Base-by-base conservation (phyloP, 2,797 vertebrate genomes). In the Pangasius mekongensis region DNA sequence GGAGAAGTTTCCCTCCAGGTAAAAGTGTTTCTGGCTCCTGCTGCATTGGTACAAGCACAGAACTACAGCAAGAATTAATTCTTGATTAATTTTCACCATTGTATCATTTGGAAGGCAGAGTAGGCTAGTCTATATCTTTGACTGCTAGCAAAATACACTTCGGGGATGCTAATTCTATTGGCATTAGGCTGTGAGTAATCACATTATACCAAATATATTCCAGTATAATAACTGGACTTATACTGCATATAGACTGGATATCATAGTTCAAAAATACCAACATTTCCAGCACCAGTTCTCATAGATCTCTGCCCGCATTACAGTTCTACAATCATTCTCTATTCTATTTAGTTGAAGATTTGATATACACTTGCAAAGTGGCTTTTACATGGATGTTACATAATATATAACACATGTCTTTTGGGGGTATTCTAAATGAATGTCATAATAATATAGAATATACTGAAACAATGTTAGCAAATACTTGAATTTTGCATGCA, bases 21-120 rank as follows among this genome's bases (percentile, higher is more conserved):
- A 73, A 80, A 69, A 74, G 56, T 71, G 27, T 81, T 83, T 87
- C 22, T 33, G 62, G 20, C 20, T 43, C 76, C 52, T 82, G n/a
- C 22, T 24, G 54, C 2, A 62, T 71, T 49, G 6, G 69, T 66
- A 52, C 11, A 77, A 69, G 58, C 39, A 71, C 27, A 10, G 16
- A 36, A 33, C 36, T 13, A 60, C 39, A 33, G 1, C 13, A 88
- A 43, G 43, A 88, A 83, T 84, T 11, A 47, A 33, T 39, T 58
- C 20, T 56, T 33, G 64, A 84, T 84, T 54, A 39, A 13, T 73
- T 85, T 85, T 73, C 49, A 67, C 83, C 22, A n/a, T 56, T 78
- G 82, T 30, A 30, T 77, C 0, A 9, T 77, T 73, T 58, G 33
- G 30, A 56, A 54, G 5, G 47, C 47, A 84, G 10, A 10, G 18